A percentile compares a stretch with the other conserved stretches of the same genome.
phyloP scores from a whole-genome alignment of 1,140 invertebrate species.

The Conopomorpha cramerella region DNA sequence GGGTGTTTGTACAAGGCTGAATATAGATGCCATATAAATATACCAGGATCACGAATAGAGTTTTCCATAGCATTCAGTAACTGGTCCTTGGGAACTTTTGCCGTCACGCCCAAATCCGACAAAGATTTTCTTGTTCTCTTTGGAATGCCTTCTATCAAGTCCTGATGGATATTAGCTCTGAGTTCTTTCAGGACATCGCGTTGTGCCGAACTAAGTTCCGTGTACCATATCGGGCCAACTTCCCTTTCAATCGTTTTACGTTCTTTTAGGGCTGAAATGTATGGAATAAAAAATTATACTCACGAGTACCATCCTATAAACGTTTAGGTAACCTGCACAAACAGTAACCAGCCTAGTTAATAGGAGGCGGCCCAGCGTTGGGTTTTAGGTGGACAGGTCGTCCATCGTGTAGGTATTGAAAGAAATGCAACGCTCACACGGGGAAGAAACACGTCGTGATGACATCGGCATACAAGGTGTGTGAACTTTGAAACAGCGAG shows the following conservation, averaged over 20 bases:
- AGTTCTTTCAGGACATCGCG: conserved; percentile 20
- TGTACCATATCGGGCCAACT: conserved; percentile 35
- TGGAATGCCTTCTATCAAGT: conserved; percentile 34
- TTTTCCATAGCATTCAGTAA: conserved; percentile 32
- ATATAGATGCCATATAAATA: conserved; percentile 44
- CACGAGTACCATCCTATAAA: too few relatives aligned
- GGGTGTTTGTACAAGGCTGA: conserved; percentile 26
- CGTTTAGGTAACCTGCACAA: too few relatives aligned
- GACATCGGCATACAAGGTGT: too few relatives aligned
- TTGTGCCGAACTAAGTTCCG: conserved; percentile 28
- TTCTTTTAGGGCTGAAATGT: conserved; percentile 17
- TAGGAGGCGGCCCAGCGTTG: too few relatives aligned
- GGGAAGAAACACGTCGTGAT: too few relatives aligned
- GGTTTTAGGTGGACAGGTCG: too few relatives aligned
- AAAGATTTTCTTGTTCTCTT: conserved; percentile 22
- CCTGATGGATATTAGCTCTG: conserved; percentile 34
- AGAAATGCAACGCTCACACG: too few relatives aligned
- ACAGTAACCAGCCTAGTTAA: too few relatives aligned
- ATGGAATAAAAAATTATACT: too few relatives aligned
- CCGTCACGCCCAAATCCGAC: conserved; percentile 32
- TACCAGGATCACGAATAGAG: conserved; percentile 26
- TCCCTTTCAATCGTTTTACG: conserved; percentile 19
- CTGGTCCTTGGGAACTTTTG: conserved; percentile 19
- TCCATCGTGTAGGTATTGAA: too few relatives aligned
- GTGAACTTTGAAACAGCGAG: too few relatives aligned